Conservation (phyloP, 2,113 vertebrate genomes). For the Bombycilla garrulus region DNA sequence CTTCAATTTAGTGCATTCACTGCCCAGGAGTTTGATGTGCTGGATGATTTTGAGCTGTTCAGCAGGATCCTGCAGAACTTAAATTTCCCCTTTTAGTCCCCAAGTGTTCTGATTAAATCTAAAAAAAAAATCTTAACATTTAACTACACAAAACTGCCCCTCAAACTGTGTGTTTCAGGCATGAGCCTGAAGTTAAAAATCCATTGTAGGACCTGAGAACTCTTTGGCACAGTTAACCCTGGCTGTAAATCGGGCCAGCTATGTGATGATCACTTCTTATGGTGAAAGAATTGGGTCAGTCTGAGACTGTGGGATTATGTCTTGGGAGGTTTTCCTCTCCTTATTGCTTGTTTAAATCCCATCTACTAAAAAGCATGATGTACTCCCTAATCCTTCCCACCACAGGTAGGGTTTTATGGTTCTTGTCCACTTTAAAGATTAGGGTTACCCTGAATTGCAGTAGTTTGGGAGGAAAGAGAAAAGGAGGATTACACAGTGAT, state of each 20-base stretch:
- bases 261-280: conserved; percentile 48
- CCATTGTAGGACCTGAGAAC: neutral
- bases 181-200: neutral
- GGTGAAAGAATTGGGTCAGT: conserved; percentile 78
- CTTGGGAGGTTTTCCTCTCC: conserved; percentile 77
- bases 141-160: accelerated
- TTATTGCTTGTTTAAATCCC: conserved; percentile 73
- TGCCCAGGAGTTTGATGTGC: neutral
- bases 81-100: neutral
- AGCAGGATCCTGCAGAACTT: neutral
- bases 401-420: conserved; percentile 77
- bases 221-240: conserved; percentile 3
- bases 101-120: neutral
- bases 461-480: conserved; percentile 49
- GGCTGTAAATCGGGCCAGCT: neutral
- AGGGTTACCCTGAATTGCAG: conserved; percentile 68
- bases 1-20: neutral
- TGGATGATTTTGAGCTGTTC: neutral
- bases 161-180: neutral
- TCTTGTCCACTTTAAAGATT: conserved; percentile 83
- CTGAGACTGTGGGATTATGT: conserved; percentile 75
- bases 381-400: conserved; percentile 73
- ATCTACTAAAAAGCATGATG: conserved; percentile 68
- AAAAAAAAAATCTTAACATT: neutral
- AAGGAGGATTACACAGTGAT: conserved; percentile 70